phyloP scores from a whole-genome alignment of 2,888 invertebrate species.

The Dolichopus griseipennis region DNA sequence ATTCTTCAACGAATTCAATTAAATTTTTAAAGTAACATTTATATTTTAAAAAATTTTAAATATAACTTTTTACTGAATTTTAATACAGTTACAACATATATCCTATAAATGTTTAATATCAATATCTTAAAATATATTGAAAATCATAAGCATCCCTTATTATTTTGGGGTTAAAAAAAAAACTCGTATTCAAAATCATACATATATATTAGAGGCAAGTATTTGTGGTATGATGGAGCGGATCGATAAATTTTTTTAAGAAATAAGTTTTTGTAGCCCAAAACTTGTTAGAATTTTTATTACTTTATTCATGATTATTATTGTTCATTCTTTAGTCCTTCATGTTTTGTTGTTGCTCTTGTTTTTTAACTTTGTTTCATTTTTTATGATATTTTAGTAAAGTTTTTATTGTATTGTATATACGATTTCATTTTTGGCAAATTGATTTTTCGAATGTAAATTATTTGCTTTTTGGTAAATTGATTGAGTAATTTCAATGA shows the following conservation, averaged over 20 bases:
- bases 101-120: too few relatives aligned
- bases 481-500: conserved; percentile 1
- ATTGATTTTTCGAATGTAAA: conserved; percentile 1
- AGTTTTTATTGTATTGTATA: neutral
- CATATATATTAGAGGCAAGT: too few relatives aligned
- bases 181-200: too few relatives aligned
- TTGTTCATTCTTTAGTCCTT: neutral
- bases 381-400: neutral
- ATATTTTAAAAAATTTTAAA: too few relatives aligned
- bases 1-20: too few relatives aligned
- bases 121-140: too few relatives aligned
- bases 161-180: too few relatives aligned
- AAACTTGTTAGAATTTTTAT: conserved; percentile 2
- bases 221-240: too few relatives aligned
- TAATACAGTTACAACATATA: too few relatives aligned
- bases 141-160: too few relatives aligned
- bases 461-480: conserved; percentile 1
- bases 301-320: neutral
- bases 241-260: neutral
- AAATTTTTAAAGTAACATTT: too few relatives aligned
- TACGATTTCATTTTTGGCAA: neutral
- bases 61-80: too few relatives aligned
- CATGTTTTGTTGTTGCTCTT: neutral
- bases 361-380: neutral
- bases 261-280: neutral